These are phyloP conservation scores for Coregonus ussuriensis DNA, from an alignment of 2,797 vertebrate species.

Conservation along the genomic window DNA sequence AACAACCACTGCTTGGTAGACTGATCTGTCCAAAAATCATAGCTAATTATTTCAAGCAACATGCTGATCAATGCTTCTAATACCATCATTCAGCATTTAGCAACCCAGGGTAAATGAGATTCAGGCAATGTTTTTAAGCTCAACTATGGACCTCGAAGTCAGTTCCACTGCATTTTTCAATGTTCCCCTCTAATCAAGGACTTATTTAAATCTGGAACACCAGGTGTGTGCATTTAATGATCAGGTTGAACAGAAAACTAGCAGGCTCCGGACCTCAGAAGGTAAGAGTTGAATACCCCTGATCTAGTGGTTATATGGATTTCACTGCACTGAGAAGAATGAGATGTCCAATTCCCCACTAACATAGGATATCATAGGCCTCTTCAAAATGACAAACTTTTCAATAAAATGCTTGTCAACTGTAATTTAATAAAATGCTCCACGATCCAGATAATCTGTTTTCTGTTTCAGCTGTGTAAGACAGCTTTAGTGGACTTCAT, in stretches of 20 bases:
- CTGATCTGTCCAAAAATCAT: conserved; percentile 80
- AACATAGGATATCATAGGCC: conserved; percentile 63
- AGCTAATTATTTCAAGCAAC: conserved; percentile 95
- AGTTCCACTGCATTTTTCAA: conserved; percentile 64
- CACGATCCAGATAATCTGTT: conserved; percentile 38
- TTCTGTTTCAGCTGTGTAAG: not conserved
- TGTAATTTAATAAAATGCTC: conserved; percentile 67
- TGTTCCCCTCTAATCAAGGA: too few species aligned
- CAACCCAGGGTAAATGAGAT: conserved; percentile 83
- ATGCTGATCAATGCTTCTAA: conserved; percentile 95
- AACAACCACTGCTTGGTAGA: conserved; percentile 49
- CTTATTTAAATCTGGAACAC: too few species aligned
- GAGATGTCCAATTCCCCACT: too few species aligned
- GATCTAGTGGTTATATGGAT: conserved; percentile 71
- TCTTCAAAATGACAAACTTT: conserved; percentile 50
- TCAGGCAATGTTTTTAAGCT: conserved; percentile 84
- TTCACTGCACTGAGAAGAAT: conserved; percentile 68
- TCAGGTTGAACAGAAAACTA: too few species aligned
- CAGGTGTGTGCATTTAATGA: too few species aligned
- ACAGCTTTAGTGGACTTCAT: not conserved
- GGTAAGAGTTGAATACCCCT: too few species aligned
- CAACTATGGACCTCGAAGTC: too few species aligned
- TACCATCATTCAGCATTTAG: conserved; percentile 86
- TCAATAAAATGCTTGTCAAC: conserved; percentile 60
- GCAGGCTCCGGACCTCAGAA: too few species aligned